Percentiles rank a stretch among this genome's conserved stretches.
phyloP scores from a whole-genome alignment of 2,888 invertebrate genomes.

The Nebria salina region DNA sequence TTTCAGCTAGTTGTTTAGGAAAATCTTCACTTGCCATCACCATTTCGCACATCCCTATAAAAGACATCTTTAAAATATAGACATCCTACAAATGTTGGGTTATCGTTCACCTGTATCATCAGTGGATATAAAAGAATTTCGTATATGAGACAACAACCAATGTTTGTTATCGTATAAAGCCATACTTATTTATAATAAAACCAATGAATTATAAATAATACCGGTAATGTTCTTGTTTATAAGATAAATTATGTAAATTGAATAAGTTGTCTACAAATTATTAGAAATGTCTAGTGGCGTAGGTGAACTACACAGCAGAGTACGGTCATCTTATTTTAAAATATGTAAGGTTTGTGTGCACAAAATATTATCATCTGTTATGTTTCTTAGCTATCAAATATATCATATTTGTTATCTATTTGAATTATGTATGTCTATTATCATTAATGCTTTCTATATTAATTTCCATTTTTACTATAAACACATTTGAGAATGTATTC shows the following conservation, averaged over 20 bases:
- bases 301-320: no score
- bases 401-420: no score
- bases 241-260: neutral
- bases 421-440: no score
- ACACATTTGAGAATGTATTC: neutral
- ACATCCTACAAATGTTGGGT: constrained; percentile 23
- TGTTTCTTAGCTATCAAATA: no score
- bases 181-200: constrained; percentile 67
- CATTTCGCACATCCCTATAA: constrained; percentile 84
- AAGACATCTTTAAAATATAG: constrained; percentile 29
- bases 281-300: neutral
- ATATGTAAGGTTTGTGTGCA: no score
- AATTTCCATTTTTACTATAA: neutral
- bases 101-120: constrained; percentile 78
- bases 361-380: no score
- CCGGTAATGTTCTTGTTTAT: neutral
- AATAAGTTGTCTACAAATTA: neutral
- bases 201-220: neutral
- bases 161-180: constrained; percentile 94
- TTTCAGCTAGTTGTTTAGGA: constrained; percentile 69
- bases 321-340: no score
- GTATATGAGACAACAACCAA: constrained; percentile 91
- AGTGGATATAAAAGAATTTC: constrained; percentile 93
- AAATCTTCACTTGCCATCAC: constrained; percentile 89
- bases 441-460: no score